These are phyloP conservation scores for Drosophila kuntzei DNA, from an alignment of 2,888 invertebrate species.

Conservation along the genomic window DNA sequence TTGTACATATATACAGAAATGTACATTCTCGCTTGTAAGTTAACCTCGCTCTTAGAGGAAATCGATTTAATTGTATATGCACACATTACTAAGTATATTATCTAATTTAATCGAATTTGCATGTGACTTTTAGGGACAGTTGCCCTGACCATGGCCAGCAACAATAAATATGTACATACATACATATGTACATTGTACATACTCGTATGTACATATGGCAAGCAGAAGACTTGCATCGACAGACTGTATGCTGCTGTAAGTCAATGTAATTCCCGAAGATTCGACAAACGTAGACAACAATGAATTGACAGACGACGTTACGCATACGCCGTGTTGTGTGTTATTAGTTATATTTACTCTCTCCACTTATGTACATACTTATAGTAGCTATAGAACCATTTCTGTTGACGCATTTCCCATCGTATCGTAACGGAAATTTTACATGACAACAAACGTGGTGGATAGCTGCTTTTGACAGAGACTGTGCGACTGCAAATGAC, in stretches of 20 bases:
- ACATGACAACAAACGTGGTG: constrained; percentile 28
- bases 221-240: not conserved
- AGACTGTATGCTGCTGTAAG: constrained; percentile 22
- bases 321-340: constrained; percentile 45
- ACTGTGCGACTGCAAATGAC: constrained; percentile 43
- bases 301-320: constrained; percentile 26
- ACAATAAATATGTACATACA: not conserved
- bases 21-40: constrained; percentile 12
- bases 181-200: too few relatives aligned
- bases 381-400: not conserved
- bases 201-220: not conserved
- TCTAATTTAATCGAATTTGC: constrained; percentile 54
- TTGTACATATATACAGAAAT: not conserved
- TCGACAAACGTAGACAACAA: constrained; percentile 3
- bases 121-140: constrained; percentile 35
- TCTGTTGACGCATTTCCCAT: constrained; percentile 2
- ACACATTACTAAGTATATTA: constrained; percentile 42
- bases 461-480: constrained; percentile 5
- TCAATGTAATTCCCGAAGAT: constrained; percentile 7
- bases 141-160: not conserved
- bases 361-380: not conserved
- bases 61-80: constrained; percentile 56
- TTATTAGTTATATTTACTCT: not conserved
- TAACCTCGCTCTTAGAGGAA: constrained; percentile 44
- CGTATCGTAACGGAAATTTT: constrained; percentile 22